Evolutionary conservation across 2,113 vertebrate species (phyloP), one percentile per base, ranked within the genome.

Genomic region (Gallinago media): DNA sequence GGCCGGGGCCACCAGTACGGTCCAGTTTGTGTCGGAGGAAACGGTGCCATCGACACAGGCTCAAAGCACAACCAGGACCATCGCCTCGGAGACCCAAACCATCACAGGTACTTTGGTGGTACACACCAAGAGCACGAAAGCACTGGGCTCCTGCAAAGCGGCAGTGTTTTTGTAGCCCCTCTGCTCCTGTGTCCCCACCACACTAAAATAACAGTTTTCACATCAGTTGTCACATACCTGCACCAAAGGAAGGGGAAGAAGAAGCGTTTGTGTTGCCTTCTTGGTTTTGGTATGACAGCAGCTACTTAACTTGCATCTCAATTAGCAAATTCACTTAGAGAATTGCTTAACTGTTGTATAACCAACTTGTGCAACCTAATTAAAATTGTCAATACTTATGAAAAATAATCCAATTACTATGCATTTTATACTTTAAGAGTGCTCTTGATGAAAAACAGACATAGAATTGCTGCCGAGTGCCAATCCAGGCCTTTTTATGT

Each of bases 41-140:
- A 97, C 98, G 0, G 97, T 98, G 68, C 98, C 98, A 0, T 79
- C 95, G 6, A 44, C 97, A 1, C 98, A 97, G 85, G 52, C 97
- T 0, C 98, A 98, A 88, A 95, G 92, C 26, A 21, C 94, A 3
- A 72, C 96, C 56, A 96, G 97, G 63, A 97, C 97, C 78, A 98
- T 98, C 66, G 98, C 98, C 9, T 98, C 98, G 0, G 98, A 98
- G 94, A 98, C 98, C 6, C 98, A 99, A 27, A 95, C 98, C 15
- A 98, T 99, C 95, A 97, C 99, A 97, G 98, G 99, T 99, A 98
- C 8, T 3, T 2, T 21, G 8, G 27, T 18, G 56, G 47, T 20
- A 7, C 6, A 0, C 23, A 5, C n/a, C 63, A 27, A 14, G 40
- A 76, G 34, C 32, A 15, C 4, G 7, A 15, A 26, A 52, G 15